These are phyloP conservation scores for Scolopax bukidnonensis DNA, from an alignment of 2,797 vertebrate genomes.

Conservation along the genomic window DNA sequence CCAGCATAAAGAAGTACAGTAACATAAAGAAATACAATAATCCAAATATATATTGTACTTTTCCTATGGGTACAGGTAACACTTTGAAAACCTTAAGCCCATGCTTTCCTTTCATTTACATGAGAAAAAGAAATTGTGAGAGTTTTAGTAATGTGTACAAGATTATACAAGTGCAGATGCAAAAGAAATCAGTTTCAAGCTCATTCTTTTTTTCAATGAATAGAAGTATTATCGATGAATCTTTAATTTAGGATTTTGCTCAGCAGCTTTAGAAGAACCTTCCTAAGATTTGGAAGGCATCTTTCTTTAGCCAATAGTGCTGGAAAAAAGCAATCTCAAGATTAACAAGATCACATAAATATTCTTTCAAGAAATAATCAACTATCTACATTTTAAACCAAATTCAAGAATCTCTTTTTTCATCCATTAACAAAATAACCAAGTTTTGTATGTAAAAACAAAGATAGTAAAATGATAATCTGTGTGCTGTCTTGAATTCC, in stretches of 20 bases:
- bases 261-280: background rate
- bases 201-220: background rate
- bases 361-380: background rate
- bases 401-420: background rate
- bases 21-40: background rate
- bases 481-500: background rate
- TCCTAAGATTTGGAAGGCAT: background rate
- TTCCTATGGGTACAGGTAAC: background rate
- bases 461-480: background rate
- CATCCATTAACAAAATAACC: background rate
- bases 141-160: background rate
- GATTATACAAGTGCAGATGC: background rate
- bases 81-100: background rate
- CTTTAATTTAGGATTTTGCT: background rate
- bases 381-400: background rate
- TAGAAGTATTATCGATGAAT: background rate
- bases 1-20: slow-evolving; percentile 7
- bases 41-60: background rate
- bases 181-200: background rate
- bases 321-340: background rate
- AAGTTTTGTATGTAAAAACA: background rate
- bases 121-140: background rate
- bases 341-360: background rate
- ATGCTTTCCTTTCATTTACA: background rate
- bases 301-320: background rate